Evolutionary conservation across 2,888 invertebrate species (phyloP), one percentile per base, ranked within the genome.

Genomic region (Zhuqinia jingwanae): DNA sequence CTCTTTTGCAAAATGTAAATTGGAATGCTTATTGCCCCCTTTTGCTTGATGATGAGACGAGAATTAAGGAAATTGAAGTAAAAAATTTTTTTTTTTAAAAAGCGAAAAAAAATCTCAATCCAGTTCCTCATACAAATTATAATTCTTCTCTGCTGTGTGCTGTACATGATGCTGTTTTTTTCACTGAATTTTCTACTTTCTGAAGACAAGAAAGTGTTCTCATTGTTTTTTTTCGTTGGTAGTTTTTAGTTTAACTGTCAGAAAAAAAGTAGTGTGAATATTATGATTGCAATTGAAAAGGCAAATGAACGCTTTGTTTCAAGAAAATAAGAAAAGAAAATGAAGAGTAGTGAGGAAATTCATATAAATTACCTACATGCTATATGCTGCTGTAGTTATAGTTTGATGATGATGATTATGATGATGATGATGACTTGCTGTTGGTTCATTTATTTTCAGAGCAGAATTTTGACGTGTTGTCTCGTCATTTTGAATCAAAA

Each of bases 401-500:
- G 45, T 13, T 15, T 70, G 22, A 27, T 53, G 50, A 25, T 58
- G 47, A 13, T 10, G 10, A 56, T 73, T 20, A 68, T 70, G 81
- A 83, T 60, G 65, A 78, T 76, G 27, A 76, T 63, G 78, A 63
- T 47, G 77, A 77, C 65, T 68, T 77, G 22, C 77, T 77, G 68
- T 76, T 83, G 68, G 53, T 77, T 84, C 84, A 84, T 84, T 84
- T 83, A 83, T 65, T 83, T 70, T 68, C 56, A 77, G 36, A 36
- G 36, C 36, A 36, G 42, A 65, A 15, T 50, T 68, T 84, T 76
- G 47, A 76, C 76, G 65, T 68, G 45, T 56, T 83, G 81, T 60
- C 81, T 77, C 68, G 68, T 45, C 76, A 63, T 77, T 77, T 84
- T 68, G 76, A 77, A 84, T 77, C 65, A 77, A 77, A 70, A 77